These are phyloP conservation scores for Siderastrea radians DNA, from an alignment of 92 coral and sea anemone species.

Conservation along the genomic window DNA sequence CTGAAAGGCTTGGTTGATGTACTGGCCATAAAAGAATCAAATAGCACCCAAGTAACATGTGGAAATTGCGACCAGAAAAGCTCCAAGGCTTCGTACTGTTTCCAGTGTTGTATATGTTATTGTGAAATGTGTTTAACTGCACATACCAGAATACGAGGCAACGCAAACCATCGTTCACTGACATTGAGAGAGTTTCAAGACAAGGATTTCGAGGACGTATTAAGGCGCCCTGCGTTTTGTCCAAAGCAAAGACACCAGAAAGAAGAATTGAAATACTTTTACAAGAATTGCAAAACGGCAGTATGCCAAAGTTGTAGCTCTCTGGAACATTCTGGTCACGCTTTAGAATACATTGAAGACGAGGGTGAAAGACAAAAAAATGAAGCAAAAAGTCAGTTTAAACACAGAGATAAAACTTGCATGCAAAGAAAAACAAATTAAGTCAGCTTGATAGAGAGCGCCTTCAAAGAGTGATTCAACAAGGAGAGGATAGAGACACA, in stretches of 20 bases:
- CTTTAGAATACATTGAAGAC: slow-evolving; percentile 13
- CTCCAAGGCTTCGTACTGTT: neutral
- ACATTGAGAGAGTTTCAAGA: slow-evolving; percentile 1
- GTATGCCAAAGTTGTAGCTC: neutral
- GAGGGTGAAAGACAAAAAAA: slow-evolving; percentile 6
- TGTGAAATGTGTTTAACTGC: neutral
- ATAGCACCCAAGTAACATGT: neutral
- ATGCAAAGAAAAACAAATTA: neutral
- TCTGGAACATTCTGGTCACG: slow-evolving; percentile 20
- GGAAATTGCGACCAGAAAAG: slow-evolving; percentile 14
- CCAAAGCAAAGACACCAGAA: slow-evolving; percentile 24
- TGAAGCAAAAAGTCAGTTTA: neutral
- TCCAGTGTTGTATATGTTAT: slow-evolving; percentile 5
- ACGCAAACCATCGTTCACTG: neutral
- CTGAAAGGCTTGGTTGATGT: slow-evolving; percentile 60
- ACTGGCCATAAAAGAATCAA: slow-evolving; percentile 9
- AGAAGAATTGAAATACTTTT: slow-evolving; percentile 24
- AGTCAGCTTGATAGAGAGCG: neutral
- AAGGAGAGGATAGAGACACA: neutral
- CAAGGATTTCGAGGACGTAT: neutral
- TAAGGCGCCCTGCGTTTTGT: slow-evolving; percentile 2
- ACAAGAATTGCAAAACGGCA: slow-evolving; percentile 15
- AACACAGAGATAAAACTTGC: neutral
- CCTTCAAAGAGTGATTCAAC: neutral
- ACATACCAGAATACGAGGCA: neutral